Evolutionary conservation across 2,888 invertebrate species (phyloP).

Genomic region (Phortica okadai): DNA sequence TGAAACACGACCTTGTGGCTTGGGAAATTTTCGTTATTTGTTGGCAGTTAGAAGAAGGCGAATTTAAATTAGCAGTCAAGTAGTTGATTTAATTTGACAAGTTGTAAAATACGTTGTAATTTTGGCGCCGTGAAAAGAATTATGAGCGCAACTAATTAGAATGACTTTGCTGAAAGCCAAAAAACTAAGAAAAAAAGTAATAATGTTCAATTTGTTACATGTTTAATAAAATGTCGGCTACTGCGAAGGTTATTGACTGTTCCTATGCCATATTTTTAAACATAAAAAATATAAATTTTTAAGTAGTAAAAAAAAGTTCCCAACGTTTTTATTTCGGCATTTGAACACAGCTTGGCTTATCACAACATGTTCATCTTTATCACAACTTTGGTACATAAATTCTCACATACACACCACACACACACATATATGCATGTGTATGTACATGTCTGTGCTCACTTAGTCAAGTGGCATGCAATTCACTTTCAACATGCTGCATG

Average conservation of each 20-base stretch:
- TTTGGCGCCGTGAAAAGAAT: too few species aligned
- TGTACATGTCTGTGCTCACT: too few species aligned
- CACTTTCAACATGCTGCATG: slow-evolving; percentile 54
- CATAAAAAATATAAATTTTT: too few species aligned
- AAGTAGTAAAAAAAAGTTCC: neutral
- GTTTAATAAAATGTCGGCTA: neutral
- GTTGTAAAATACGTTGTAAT: too few species aligned
- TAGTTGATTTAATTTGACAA: neutral
- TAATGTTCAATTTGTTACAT: slow-evolving; percentile 14
- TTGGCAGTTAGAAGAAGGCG: neutral
- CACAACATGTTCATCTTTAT: slow-evolving; percentile 15
- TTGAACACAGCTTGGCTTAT: slow-evolving; percentile 1
- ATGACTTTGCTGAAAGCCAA: slow-evolving; percentile 15
- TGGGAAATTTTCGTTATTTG: slow-evolving; percentile 52
- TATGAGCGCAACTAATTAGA: slow-evolving; percentile 18
- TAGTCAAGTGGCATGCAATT: slow-evolving; percentile 2
- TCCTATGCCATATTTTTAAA: too few species aligned
- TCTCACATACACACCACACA: slow-evolving; percentile 36
- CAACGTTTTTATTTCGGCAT: neutral
- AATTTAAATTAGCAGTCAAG: neutral
- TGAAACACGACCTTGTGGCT: slow-evolving; percentile 50
- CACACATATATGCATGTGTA: neutral
- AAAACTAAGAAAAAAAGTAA: too few species aligned
- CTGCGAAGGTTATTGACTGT: neutral
- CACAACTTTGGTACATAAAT: slow-evolving; percentile 53